Evolutionary conservation across 1,140 invertebrate genomes (phyloP), one percentile per base, ranked within the genome.

Genomic region (Battus philenor): DNA sequence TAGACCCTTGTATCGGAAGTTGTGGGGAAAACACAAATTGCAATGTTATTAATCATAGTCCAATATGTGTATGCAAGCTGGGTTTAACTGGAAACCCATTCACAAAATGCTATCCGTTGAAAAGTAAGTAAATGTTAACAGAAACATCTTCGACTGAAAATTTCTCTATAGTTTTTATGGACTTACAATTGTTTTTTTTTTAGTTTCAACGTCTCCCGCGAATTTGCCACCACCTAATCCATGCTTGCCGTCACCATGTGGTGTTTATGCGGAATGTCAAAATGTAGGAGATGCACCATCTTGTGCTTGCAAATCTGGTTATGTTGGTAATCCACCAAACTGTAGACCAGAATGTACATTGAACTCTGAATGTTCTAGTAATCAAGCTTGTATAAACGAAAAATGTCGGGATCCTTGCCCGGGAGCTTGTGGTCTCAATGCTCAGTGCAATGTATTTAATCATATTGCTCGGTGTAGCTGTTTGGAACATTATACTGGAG

Each of bases 21-120:
- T 93, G 94, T 74, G 94, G 93, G 22, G 69, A 91, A 30, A 93
- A 93, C 63, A 90, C 94, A 6, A 88, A 91, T 44, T 96, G 94
- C 63, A 89, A 90, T 50, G 93, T 95, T 1, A 89, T 91, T 27
- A 93, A 94, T 71, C 94, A 95, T 79, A 90, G 91, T 33, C 92
- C 93, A 27, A 90, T 91, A 41, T 92, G 92, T 73, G 88, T 88
- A 54, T 91, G 92, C 62, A 86, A 88, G 26, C 69, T 72, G 56
- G 90, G 89, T 15, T 88, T 90, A 47, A 91, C 89, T 45, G 92
- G 93, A 59, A 90, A 93, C 88, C 90, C 93, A 17, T 90, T 92
- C 60, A 87, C 86, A 43, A 89, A 89, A 67, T 93, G 92, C 62
- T 91, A 91, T 57, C 77, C 81, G 62, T 70, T 87, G 67, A 87